A percentile compares a stretch with the other conserved stretches of the same genome.
phyloP scores from a whole-genome alignment of 2,113 vertebrate genomes.

The Paraplagusia blochii region DNA sequence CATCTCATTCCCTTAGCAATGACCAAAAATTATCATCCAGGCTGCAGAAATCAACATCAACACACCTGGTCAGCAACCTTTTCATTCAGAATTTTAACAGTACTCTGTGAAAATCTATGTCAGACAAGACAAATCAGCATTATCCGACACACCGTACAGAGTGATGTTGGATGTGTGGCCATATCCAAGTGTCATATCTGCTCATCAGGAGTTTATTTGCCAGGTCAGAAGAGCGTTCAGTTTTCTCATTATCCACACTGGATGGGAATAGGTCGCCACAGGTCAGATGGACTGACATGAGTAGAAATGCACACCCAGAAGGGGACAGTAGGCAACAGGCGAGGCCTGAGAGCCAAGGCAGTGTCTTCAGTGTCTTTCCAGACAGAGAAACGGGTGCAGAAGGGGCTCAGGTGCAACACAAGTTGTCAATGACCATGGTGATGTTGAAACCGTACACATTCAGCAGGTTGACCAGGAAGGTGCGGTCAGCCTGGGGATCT shows the following conservation, averaged over 20 bases:
- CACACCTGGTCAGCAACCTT: not conserved
- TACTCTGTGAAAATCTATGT: conserved; percentile 10
- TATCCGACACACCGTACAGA: not conserved
- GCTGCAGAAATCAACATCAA: too few species aligned
- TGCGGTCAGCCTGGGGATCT: conserved; percentile 91
- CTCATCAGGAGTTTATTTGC: conserved; percentile 7
- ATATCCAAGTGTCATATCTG: conserved; percentile 1
- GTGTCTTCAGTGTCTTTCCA: conserved; percentile 48
- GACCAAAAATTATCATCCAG: too few species aligned
- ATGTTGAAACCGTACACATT: conserved; percentile 94
- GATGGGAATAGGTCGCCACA: conserved; percentile 25
- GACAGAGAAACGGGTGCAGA: not conserved
- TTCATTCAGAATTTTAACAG: conserved; percentile 24
- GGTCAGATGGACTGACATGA: conserved; percentile 28
- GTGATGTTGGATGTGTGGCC: conserved; percentile 11
- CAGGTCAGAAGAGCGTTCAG: not conserved
- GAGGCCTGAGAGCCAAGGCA: conserved; percentile 44
- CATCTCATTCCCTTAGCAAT: not conserved
- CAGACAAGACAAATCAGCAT: conserved; percentile 4
- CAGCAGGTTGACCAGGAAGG: conserved; percentile 92
- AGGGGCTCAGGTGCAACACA: conserved; percentile 87
- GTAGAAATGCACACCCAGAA: conserved; percentile 17
- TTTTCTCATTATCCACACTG: conserved; percentile 16
- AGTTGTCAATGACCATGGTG: conserved; percentile 94
- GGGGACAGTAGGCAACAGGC: conserved; percentile 28